Percentiles rank a stretch among this genome's conserved stretches.
These are phyloP conservation scores for Entelurus aequoreus DNA, from an alignment of 2,113 vertebrate genomes.

Conservation along the genomic window DNA sequence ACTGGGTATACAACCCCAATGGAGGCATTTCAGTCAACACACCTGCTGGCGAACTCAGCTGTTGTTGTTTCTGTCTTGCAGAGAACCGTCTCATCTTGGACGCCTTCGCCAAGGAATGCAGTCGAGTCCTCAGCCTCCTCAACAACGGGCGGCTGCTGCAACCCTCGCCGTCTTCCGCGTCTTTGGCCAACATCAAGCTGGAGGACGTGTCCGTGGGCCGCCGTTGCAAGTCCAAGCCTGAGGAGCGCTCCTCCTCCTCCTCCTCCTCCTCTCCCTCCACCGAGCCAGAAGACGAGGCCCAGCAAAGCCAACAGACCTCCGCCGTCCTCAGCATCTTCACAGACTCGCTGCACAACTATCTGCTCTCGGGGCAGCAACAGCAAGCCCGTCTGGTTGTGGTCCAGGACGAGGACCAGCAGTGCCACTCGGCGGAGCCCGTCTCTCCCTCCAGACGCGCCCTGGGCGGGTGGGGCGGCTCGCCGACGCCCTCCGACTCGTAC, in stretches of 20 bases:
- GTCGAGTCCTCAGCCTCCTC: conserved; percentile 92
- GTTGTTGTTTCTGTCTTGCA: conserved; percentile 51
- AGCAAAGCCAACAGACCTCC: conserved; percentile 89
- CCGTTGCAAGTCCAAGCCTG: conserved; percentile 67
- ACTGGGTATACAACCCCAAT: too few relatives aligned
- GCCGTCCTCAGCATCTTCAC: conserved; percentile 93
- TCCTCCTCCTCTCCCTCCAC: conserved; percentile 63
- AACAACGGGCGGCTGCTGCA: conserved; percentile 94
- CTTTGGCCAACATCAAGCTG: conserved; percentile 83
- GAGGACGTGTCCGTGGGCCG: conserved; percentile 76
- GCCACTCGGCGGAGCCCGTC: conserved; percentile 75
- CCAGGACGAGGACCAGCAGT: conserved; percentile 74
- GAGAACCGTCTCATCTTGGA: conserved; percentile 95
- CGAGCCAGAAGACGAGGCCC: conserved; percentile 79
- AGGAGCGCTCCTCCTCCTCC: conserved; percentile 73
- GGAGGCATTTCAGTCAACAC: too few relatives aligned
- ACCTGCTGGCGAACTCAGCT: too few relatives aligned
- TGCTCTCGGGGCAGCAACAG: conserved; percentile 75
- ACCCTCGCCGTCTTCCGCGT: conserved; percentile 75
- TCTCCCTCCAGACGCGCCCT: conserved; percentile 83
- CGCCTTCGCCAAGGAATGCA: conserved; percentile 97
- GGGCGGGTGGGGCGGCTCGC: conserved; percentile 91
- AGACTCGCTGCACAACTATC: conserved; percentile 94
- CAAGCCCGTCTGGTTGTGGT: conserved; percentile 48
- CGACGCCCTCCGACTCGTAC: conserved; percentile 91